phyloP scores from a whole-genome alignment of 2,797 vertebrate genomes.

The Lepilemur ruficaudatus region DNA sequence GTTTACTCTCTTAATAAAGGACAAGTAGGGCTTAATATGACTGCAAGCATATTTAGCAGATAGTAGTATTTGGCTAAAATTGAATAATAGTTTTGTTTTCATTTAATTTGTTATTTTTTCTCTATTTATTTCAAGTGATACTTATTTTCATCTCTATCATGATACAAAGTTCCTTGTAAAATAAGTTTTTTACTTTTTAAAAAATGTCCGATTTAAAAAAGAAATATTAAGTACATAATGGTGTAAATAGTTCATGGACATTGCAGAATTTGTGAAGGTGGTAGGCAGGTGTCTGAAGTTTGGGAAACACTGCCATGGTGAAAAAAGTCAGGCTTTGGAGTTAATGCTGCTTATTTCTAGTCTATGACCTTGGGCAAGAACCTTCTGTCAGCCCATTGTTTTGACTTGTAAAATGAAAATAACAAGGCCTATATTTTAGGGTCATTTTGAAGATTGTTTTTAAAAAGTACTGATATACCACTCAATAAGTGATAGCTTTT shows the following conservation, averaged over 20 bases:
- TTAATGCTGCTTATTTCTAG: background rate
- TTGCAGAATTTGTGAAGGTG: slow-evolving; percentile 19
- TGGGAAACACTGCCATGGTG: background rate
- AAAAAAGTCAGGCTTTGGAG: background rate
- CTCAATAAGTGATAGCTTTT: background rate
- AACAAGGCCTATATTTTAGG: background rate
- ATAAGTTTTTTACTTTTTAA: background rate
- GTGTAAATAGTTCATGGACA: background rate
- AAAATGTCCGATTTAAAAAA: background rate
- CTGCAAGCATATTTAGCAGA: background rate
- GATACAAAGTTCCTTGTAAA: background rate
- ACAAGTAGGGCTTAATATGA: background rate
- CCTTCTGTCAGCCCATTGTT: background rate
- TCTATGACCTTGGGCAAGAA: background rate
- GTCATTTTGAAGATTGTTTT: background rate
- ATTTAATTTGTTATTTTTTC: slow-evolving; percentile 35
- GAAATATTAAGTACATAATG: background rate
- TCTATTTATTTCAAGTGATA: slow-evolving; percentile 32
- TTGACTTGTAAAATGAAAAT: slow-evolving; percentile 29
- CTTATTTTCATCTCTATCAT: slow-evolving; percentile 14
- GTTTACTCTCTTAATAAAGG: background rate
- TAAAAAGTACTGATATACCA: background rate
- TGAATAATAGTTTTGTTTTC: slow-evolving; percentile 21
- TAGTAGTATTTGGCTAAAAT: background rate
- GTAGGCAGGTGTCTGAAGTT: background rate